Conservation (phyloP, 1,140 invertebrate species). For the Subanguina moxae region DNA sequence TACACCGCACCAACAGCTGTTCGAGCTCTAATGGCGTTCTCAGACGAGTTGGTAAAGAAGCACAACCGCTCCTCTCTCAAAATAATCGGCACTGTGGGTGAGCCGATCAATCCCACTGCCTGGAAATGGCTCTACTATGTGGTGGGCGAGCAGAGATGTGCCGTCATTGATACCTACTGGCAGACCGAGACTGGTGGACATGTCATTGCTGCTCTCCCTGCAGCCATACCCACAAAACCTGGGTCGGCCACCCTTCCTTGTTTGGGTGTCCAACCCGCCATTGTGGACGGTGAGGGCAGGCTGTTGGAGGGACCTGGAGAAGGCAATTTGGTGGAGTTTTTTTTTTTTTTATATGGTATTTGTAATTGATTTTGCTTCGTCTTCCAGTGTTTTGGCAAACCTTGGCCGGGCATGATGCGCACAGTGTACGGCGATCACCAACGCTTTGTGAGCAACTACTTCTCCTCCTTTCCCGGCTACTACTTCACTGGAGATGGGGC, state of each 20-base stretch:
- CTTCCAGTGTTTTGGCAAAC: slow-evolving; percentile 59
- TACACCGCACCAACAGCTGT: slow-evolving; percentile 98
- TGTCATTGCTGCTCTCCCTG: slow-evolving; percentile 87
- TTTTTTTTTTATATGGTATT: not conserved
- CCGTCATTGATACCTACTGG: slow-evolving; percentile 97
- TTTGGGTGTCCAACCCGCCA: slow-evolving; percentile 83
- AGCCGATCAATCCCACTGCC: slow-evolving; percentile 95
- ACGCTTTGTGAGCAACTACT: slow-evolving; percentile 88
- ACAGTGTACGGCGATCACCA: slow-evolving; percentile 85
- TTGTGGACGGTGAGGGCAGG: slow-evolving; percentile 81
- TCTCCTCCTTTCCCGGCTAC: slow-evolving; percentile 87
- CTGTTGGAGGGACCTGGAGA: slow-evolving; percentile 73
- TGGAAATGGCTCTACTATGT: slow-evolving; percentile 93
- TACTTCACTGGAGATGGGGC: slow-evolving; percentile 96
- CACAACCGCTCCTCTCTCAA: slow-evolving; percentile 68
- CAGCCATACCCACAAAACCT: slow-evolving; percentile 87
- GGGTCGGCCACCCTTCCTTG: slow-evolving; percentile 92
- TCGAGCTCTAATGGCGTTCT: slow-evolving; percentile 84
- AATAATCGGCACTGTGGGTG: slow-evolving; percentile 87
- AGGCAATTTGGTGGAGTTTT: slow-evolving; percentile 64
- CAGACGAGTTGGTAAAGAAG: slow-evolving; percentile 65
- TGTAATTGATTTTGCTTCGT: not conserved
- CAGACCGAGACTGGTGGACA: slow-evolving; percentile 83
- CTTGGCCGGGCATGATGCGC: slow-evolving; percentile 96
- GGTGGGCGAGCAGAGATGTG: slow-evolving; percentile 68